Conservation (phyloP, 2,797 vertebrate genomes). For the Cryptoprocta ferox region DNA sequence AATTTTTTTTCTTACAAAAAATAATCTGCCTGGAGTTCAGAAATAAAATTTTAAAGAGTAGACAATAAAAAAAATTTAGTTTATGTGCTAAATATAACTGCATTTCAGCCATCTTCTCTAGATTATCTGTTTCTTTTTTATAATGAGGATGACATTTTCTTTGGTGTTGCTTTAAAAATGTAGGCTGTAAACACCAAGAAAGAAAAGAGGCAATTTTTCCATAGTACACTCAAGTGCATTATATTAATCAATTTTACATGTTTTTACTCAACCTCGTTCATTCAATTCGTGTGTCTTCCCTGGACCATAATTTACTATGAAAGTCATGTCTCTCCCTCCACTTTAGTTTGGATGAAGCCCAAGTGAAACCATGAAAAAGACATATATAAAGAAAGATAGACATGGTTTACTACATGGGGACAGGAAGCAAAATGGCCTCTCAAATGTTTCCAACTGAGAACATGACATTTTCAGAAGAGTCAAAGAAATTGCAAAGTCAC, state of each 20-base stretch:
- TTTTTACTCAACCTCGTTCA: neutral
- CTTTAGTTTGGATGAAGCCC: slow-evolving; percentile 83
- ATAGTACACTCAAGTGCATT: neutral
- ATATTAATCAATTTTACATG: neutral
- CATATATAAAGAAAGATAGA: slow-evolving; percentile 71
- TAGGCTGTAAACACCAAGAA: neutral
- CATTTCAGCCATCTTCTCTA: slow-evolving; percentile 7
- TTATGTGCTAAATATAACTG: slow-evolving; percentile 23
- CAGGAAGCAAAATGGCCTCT: slow-evolving; percentile 74
- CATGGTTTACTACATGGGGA: slow-evolving; percentile 72
- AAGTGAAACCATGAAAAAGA: slow-evolving; percentile 80
- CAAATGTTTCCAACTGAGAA: slow-evolving; percentile 65
- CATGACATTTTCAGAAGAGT: slow-evolving; percentile 74
- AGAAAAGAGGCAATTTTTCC: neutral
- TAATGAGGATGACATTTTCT: slow-evolving; percentile 57
- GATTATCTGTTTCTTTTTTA: neutral
- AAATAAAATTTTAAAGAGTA: neutral
- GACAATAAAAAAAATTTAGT: neutral
- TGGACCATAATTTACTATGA: neutral
- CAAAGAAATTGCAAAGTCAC: slow-evolving; percentile 77
- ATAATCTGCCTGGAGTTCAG: neutral
- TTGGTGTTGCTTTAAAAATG: slow-evolving; percentile 19
- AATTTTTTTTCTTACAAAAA: neutral
- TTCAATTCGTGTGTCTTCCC: neutral
- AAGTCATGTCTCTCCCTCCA: slow-evolving; percentile 72